A percentile compares a stretch with the other conserved stretches of the same genome.
These are phyloP conservation scores for Tanytarsus gracilentus DNA, from an alignment of 2,888 invertebrate genomes.

Conservation along the genomic window DNA sequence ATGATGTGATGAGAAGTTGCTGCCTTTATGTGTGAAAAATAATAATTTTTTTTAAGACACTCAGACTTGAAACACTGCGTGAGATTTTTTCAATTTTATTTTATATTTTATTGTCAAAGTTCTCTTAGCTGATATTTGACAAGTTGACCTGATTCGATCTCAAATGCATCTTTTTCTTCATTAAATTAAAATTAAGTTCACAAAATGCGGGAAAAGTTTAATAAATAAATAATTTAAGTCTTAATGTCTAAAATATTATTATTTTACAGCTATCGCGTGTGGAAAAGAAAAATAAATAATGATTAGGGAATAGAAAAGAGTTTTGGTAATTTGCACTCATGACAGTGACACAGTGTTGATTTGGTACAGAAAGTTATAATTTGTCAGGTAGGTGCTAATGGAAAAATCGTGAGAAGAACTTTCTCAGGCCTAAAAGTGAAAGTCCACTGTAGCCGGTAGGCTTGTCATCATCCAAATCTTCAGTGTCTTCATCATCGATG, in stretches of 20 bases:
- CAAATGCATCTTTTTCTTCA: too few relatives aligned
- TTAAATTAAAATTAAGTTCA: too few relatives aligned
- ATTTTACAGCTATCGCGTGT: background rate
- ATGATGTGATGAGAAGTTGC: too few relatives aligned
- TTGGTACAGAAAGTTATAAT: background rate
- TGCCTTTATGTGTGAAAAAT: too few relatives aligned
- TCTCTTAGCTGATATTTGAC: too few relatives aligned
- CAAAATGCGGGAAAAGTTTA: too few relatives aligned
- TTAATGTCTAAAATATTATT: background rate
- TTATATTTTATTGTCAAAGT: too few relatives aligned
- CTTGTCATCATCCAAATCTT: conserved; percentile 49
- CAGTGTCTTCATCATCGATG: conserved; percentile 44
- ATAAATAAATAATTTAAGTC: too few relatives aligned
- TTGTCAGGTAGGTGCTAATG: conserved; percentile 12
- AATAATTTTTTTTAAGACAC: too few relatives aligned
- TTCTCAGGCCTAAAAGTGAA: conserved; percentile 47
- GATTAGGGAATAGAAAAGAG: background rate
- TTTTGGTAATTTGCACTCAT: conserved; percentile 9
- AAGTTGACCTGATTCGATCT: too few relatives aligned
- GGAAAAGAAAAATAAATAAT: background rate
- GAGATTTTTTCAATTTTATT: too few relatives aligned
- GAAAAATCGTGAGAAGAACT: conserved; percentile 24
- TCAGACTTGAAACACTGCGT: too few relatives aligned
- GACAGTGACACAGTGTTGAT: background rate
- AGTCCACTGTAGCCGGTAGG: conserved; percentile 56